Conservation (phyloP, 2,113 vertebrate genomes). For the Nicator chloris region DNA sequence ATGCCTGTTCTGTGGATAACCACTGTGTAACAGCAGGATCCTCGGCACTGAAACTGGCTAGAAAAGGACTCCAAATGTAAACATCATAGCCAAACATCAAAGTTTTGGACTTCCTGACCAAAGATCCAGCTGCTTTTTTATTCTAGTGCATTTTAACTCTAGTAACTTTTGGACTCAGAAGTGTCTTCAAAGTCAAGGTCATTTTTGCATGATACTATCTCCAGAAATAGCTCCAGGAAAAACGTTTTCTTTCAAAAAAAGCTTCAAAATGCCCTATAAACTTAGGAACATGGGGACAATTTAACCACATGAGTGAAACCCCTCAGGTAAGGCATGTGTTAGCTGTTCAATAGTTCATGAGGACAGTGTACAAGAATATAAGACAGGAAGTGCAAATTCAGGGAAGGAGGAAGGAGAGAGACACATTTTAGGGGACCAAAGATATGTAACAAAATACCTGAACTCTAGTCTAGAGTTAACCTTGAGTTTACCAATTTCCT, state of each 20-base stretch:
- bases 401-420: neutral
- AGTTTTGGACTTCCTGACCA: neutral
- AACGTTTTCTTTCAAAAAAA: neutral
- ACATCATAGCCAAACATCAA: neutral
- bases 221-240: neutral
- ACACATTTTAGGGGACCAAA: neutral
- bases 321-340: neutral
- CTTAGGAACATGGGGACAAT: neutral
- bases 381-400: neutral
- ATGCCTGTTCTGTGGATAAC: neutral
- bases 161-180: neutral
- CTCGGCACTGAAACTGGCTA: neutral
- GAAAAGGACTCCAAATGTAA: neutral
- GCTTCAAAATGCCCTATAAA: neutral
- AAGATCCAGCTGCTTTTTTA: neutral
- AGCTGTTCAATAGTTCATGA: neutral
- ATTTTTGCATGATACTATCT: neutral
- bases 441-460: neutral
- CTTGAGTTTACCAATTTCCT: neutral
- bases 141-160: neutral
- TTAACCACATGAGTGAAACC: neutral
- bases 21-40: neutral
- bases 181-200: neutral
- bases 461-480: neutral
- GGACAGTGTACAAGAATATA: neutral